Evolutionary conservation across 2,888 invertebrate genomes (phyloP), one percentile per base, ranked within the genome.

Genomic region (Himalopsyche anomala): DNA sequence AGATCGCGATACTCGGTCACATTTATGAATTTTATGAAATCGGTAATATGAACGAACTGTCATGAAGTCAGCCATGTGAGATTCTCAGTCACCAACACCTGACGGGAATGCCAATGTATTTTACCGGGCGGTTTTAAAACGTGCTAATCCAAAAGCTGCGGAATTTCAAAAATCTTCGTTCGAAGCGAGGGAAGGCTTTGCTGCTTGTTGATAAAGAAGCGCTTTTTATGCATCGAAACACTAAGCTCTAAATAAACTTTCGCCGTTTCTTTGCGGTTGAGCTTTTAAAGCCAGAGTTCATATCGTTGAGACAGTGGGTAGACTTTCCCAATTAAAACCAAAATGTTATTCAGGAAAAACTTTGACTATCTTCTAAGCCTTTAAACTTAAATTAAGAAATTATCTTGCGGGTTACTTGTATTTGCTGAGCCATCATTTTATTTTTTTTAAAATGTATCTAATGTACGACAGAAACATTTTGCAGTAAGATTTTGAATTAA

Each of bases 141-240:
- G 74, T 74, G 74, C 74, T 74, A 74, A 74, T 74, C 74, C 74
- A 74, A 74, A 74, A 74, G 74, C 74, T 74, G 74, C 74, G 74
- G 74, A 74, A 74, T 74, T 74, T 74, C 74, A 74, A 74, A 74
- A 74, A 74, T 74, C 15, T 74, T 36, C 74, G 38, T 74, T 38
- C 74, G 38, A 38, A 36, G 69, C 74, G 74, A 74, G 74, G 15
- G 15, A 74, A 15, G 15, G 74, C 74, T 74, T 74, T 36, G 38
- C 28, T 11, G 74, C 12, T 74, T 74, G 74, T 74, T 74, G 74
- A 74, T 74, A 74, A 74, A 74, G 74, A 74, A 74, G 74, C 74
- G 36, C 74, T 74, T 74, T 74, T 74, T 74, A 74, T 74, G 74
- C 74, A 74, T 74, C 74, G 74, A 74, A 74, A 74, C 74, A 74